Conservation (phyloP, 2,113 vertebrate genomes). For the Laticauda colubrina region DNA sequence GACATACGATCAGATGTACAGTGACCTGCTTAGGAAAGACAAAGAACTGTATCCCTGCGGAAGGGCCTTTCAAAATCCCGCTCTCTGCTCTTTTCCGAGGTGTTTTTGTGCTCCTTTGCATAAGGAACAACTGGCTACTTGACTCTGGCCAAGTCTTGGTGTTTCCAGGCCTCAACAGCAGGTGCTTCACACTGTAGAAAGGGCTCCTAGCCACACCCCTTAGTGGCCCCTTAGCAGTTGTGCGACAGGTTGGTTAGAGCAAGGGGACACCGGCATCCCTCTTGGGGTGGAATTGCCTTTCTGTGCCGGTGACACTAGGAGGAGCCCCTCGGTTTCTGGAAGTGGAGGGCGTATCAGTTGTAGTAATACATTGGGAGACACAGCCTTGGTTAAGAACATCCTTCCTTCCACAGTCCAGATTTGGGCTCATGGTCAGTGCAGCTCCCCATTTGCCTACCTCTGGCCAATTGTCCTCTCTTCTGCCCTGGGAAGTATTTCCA, state of each 20-base stretch:
- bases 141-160: slow-evolving; percentile 30
- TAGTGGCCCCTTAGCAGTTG: background rate
- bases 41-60: slow-evolving; percentile 98
- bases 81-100: slow-evolving; percentile 57
- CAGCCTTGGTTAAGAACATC: background rate
- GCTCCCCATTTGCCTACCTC: background rate
- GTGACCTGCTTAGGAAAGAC: slow-evolving; percentile 99
- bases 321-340: background rate
- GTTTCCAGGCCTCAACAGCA: slow-evolving; percentile 43
- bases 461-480: background rate
- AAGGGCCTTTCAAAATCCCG: slow-evolving; percentile 61
- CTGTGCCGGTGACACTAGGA: background rate
- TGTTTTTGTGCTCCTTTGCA: slow-evolving; percentile 58
- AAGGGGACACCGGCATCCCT: slow-evolving; percentile 28
- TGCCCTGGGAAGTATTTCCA: background rate
- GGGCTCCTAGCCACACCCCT: slow-evolving; percentile 6
- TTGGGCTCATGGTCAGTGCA: background rate
- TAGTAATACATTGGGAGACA: background rate
- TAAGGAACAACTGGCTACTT: slow-evolving; percentile 45
- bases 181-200: background rate
- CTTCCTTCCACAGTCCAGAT: too few relatives aligned
- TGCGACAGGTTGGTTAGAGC: slow-evolving; percentile 34
- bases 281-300: background rate
- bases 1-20: slow-evolving; percentile 99
- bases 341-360: background rate